Evolutionary conservation across 2,888 invertebrate genomes (phyloP).

Genomic region (Cerastis leucographa): DNA sequence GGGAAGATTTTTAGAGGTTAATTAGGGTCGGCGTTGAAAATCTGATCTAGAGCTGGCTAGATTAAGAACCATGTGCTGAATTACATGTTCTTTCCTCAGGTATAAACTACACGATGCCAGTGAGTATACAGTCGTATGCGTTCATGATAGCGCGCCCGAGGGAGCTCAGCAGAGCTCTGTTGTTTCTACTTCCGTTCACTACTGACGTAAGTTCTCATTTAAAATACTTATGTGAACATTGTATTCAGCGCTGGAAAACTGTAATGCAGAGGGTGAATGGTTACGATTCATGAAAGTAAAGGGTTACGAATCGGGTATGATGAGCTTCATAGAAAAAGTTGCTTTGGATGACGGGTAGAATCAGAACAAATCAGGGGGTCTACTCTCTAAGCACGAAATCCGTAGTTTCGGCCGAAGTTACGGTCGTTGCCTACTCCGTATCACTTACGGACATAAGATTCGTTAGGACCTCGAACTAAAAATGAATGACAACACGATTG

Average conservation of each 20-base stretch:
- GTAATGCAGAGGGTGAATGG: not conserved
- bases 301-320: not conserved
- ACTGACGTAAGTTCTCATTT: constrained; percentile 89
- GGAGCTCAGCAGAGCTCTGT: constrained; percentile 94
- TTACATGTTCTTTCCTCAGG: constrained; percentile 68
- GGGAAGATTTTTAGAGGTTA: too few species aligned
- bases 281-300: not conserved
- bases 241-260: not conserved
- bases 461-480: too few species aligned
- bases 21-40: not conserved
- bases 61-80: not conserved
- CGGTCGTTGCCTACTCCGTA: too few species aligned
- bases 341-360: not conserved
- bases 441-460: too few species aligned
- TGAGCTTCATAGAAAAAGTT: not conserved
- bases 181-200: constrained; percentile 96
- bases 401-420: too few species aligned
- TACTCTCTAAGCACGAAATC: too few species aligned
- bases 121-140: constrained; percentile 95
- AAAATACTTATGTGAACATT: not conserved
- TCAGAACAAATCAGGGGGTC: too few species aligned
- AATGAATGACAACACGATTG: too few species aligned
- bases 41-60: not conserved
- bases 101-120: constrained; percentile 94
- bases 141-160: constrained; percentile 95